A percentile compares a stretch with the other conserved stretches of the same genome.
Conservation (phyloP, 1,140 invertebrate genomes). For the Phthorimaea operculella region DNA sequence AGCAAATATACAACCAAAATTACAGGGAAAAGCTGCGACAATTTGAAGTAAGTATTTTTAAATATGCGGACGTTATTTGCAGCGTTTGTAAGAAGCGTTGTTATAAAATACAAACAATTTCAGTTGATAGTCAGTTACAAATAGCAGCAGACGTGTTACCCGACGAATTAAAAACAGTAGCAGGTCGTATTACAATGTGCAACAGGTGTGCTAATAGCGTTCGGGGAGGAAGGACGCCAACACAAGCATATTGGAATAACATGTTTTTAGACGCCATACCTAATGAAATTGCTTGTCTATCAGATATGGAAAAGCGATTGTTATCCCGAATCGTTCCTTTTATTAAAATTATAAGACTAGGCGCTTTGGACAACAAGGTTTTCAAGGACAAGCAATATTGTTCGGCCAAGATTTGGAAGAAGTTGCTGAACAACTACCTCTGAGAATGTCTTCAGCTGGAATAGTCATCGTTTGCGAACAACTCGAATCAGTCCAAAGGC, state of each 20-base stretch:
- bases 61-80: too few species aligned
- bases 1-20: too few species aligned
- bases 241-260: constrained; percentile 11
- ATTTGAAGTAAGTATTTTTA: too few species aligned
- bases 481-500: too few species aligned
- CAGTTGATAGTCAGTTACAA: too few species aligned
- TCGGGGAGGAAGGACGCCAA: not conserved
- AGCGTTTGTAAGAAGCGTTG: too few species aligned
- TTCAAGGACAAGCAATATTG: constrained; percentile 28
- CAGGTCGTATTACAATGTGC: constrained; percentile 6
- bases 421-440: constrained; percentile 28
- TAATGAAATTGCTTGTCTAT: constrained; percentile 14
- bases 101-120: too few species aligned
- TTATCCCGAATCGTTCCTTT: constrained; percentile 19
- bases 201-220: constrained; percentile 9
- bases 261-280: constrained; percentile 22
- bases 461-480: too few species aligned
- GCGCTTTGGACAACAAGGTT: constrained; percentile 29
- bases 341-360: constrained; percentile 20
- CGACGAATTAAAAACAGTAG: too few species aligned
- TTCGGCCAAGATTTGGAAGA: constrained; percentile 37
- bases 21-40: too few species aligned
- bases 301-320: constrained; percentile 19
- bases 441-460: constrained; percentile 25
- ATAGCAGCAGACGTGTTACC: too few species aligned